Evolutionary conservation across 2,888 invertebrate genomes (phyloP).

Genomic region (Malthinus flaveolus): DNA sequence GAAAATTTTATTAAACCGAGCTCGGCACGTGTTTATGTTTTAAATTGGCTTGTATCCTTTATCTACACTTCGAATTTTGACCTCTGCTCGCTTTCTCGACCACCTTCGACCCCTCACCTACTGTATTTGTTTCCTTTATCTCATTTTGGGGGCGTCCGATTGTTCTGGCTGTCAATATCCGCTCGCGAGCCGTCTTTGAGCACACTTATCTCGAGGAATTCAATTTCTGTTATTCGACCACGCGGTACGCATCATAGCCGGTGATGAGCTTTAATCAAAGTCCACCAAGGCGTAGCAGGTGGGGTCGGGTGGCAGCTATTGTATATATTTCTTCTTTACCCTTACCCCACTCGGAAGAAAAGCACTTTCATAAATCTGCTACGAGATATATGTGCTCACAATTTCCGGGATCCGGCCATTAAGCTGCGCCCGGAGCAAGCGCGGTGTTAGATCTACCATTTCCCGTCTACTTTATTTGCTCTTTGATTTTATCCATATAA

Average conservation of each 20-base stretch:
- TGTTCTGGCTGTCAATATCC: slow-evolving; percentile 56
- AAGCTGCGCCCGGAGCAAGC: slow-evolving; percentile 55
- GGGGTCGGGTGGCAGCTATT: slow-evolving; percentile 45
- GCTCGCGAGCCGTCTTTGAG: slow-evolving; percentile 43
- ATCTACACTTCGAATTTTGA: slow-evolving; percentile 27
- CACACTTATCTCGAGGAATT: slow-evolving; percentile 47
- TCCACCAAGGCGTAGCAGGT: slow-evolving; percentile 24
- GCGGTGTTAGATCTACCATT: slow-evolving; percentile 49
- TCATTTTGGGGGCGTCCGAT: slow-evolving; percentile 55
- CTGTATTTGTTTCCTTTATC: slow-evolving; percentile 57
- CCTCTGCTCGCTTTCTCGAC: slow-evolving; percentile 27
- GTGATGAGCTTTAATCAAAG: slow-evolving; percentile 33
- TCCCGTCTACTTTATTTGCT: slow-evolving; percentile 51
- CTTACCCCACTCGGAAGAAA: slow-evolving; percentile 54
- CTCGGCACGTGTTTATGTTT: slow-evolving; percentile 20
- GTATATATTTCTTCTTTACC: slow-evolving; percentile 53
- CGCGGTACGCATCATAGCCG: slow-evolving; percentile 35
- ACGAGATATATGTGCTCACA: slow-evolving; percentile 88
- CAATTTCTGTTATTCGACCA: slow-evolving; percentile 47
- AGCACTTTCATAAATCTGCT: slow-evolving; percentile 89
- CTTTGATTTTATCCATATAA: slow-evolving; percentile 49
- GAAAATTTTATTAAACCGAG: slow-evolving; percentile 2
- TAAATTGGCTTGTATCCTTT: slow-evolving; percentile 18
- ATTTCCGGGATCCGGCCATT: slow-evolving; percentile 90
- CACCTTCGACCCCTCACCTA: slow-evolving; percentile 22